Conservation (phyloP, 23 tunicate genomes). For the Aplidium turbinatum region DNA sequence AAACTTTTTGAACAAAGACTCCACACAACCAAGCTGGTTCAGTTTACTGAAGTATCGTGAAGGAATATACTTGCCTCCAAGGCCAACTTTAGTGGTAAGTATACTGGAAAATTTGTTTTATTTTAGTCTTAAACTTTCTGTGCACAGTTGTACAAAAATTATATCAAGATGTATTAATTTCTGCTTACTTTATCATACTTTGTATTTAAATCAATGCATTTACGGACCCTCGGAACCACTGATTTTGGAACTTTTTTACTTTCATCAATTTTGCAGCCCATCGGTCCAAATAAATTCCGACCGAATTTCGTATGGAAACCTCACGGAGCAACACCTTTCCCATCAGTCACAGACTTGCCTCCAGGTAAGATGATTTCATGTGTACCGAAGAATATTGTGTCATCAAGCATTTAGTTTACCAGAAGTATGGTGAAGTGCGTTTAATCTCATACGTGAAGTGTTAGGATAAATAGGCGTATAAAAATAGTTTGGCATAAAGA, state of each 20-base stretch:
- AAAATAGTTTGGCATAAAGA: neutral
- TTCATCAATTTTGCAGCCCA: slow-evolving; percentile 36
- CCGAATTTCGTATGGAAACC: slow-evolving; percentile 73
- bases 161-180: too few relatives aligned
- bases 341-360: slow-evolving; percentile 45
- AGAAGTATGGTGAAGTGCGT: neutral
- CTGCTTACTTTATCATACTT: too few relatives aligned
- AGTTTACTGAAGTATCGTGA: neutral
- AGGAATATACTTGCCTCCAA: slow-evolving; percentile 18
- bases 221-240: too few relatives aligned
- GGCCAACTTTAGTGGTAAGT: slow-evolving; percentile 39
- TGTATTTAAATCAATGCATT: too few relatives aligned
- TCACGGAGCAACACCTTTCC: slow-evolving; percentile 68
- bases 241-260: too few relatives aligned
- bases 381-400: neutral
- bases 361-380: slow-evolving; percentile 19
- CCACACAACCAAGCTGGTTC: neutral
- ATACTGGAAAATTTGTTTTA: neutral
- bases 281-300: slow-evolving; percentile 28
- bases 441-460: neutral
- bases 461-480: neutral
- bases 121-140: too few relatives aligned
- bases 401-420: neutral
- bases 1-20: neutral
- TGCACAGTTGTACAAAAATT: too few relatives aligned